Conservation (phyloP, 1,140 invertebrate genomes). For the Bombus vancouverensis region DNA sequence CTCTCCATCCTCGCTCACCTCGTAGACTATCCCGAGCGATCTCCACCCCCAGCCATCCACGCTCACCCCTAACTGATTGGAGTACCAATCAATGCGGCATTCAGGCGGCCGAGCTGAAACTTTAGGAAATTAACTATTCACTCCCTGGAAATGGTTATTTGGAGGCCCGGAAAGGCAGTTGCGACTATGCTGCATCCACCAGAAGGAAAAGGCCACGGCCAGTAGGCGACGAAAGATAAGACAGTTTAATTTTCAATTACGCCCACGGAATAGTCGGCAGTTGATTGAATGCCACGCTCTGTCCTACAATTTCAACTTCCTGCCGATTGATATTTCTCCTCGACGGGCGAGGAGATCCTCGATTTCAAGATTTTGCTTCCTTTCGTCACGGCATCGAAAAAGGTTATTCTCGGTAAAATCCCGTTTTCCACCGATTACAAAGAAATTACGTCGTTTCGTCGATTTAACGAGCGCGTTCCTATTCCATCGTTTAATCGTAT, state of each 20-base stretch:
- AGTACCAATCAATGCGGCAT: constrained; percentile 82
- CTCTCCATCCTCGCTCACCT: not conserved
- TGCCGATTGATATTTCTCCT: not conserved
- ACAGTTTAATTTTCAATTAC: constrained; percentile 81
- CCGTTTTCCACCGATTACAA: too few species aligned
- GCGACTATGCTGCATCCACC: constrained; percentile 49
- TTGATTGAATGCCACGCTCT: constrained; percentile 28
- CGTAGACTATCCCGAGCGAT: constrained; percentile 60
- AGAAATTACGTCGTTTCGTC: not conserved
- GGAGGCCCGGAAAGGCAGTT: constrained; percentile 75
- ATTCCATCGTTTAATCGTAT: not conserved
- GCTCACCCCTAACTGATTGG: constrained; percentile 79
- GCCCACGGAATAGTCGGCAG: constrained; percentile 20
- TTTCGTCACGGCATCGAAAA: too few species aligned
- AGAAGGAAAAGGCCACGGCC: constrained; percentile 49
- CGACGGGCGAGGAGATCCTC: too few species aligned
- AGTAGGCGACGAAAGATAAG: constrained; percentile 72
- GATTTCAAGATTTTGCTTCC: too few species aligned
- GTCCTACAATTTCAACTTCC: constrained; percentile 1
- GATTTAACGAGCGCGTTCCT: too few species aligned
- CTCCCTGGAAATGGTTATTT: constrained; percentile 80
- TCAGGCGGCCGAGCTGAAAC: constrained; percentile 79
- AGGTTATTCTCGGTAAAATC: too few species aligned
- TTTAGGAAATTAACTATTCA: constrained; percentile 83
- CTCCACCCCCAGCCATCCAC: constrained; percentile 55